Evolutionary conservation across 2,797 vertebrate species (phyloP), one percentile per base, ranked within the genome.

Genomic region (Danio jaintianensis): DNA sequence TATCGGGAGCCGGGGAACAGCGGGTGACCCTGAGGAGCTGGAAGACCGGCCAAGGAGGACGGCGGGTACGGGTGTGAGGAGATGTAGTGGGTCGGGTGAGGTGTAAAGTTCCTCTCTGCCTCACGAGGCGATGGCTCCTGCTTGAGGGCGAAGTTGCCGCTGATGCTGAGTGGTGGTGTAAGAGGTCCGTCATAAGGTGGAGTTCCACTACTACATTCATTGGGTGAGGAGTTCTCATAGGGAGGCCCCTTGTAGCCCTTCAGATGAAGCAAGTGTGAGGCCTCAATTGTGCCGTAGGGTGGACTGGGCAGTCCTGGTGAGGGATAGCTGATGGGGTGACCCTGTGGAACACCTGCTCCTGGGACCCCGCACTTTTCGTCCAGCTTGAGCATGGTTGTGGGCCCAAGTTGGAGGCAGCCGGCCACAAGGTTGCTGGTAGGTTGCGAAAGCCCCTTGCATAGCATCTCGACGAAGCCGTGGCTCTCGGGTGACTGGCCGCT

Each of bases 401-500:
- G 91, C 12, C 95, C 95, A 84, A 99, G 88, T 91, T 99, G 97
- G 64, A 99, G 89, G 55, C 96, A 98, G 1, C 97, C 97, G 0
- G 98, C 97, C 82, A 99, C 97, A 4, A 99, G 89, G 89, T 99
- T 99, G 87, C 96, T 98, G 82, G 98, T 99, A 83, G 98, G 98
- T 85, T 99, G 98, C 12, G 97, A 99, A 40, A 99, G 93, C 52
- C 97, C 98, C 91, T 97, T 98, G 77, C 98, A 99, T 78, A 99
- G 93, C 96, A 97, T 98, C 85, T 99, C 97, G 84, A 98, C 88
- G 61, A 99, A 99, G 61, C 94, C 94, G 7, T 96, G 95, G 71
- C 95, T 95, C 88, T 98, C 97, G 0, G 95, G 88, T 1, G 93
- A 96, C 91, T 97, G 95, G 1, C 96, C 96, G 0, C 83, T 96